Base-by-base conservation (phyloP, 1,140 invertebrate genomes). In the Whitmania pigra region DNA sequence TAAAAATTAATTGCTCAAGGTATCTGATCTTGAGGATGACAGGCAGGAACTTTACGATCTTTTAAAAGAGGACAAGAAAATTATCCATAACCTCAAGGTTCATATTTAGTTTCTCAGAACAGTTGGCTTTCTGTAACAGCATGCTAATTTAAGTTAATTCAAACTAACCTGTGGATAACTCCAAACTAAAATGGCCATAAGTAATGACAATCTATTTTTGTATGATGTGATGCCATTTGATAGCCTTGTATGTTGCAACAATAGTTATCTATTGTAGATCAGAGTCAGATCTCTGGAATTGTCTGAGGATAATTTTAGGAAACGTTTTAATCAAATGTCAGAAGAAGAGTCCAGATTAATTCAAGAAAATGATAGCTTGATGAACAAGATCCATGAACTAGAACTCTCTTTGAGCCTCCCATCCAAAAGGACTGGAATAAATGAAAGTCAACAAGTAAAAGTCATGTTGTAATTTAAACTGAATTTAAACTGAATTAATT, bases 21-120 rank as follows among this genome's bases (percentile, higher is more conserved):
- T 63, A 31, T 25, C 22, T 31, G 57, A 63, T 13, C 29, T 63
- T 25, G 57, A 63, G 29, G 57, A 63, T 63, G 57, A 63, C 29
- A 63, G 57, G 57, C 22, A 63, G 57, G 57, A 63, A n/a, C 29
- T 63, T 22, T 63, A 63, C 15, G 57, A 63, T 63, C 57, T 63
- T 22, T 18, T 63, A 18, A 22, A 31, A 63, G 57, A 63, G 29
- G 57, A 63, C 29, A 63, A 63, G 15, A 63, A 63, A 63, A 63
- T 31, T 13, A 63, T 63, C 29, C 57, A 63, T 31, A 18, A 63
- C 11, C 57, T 63, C 15, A 63, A 63, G 57, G 57, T 63, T 25
- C 20, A 22, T 57, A n/a, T 63, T 25, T 63, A 31, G 20, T 31
- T 22, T 49, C 43, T 49, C 43, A 49, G 43, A 49, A 49, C 43